These are phyloP conservation scores for Entomobrya proxima DNA, from an alignment of 2,888 invertebrate genomes.

Conservation along the genomic window DNA sequence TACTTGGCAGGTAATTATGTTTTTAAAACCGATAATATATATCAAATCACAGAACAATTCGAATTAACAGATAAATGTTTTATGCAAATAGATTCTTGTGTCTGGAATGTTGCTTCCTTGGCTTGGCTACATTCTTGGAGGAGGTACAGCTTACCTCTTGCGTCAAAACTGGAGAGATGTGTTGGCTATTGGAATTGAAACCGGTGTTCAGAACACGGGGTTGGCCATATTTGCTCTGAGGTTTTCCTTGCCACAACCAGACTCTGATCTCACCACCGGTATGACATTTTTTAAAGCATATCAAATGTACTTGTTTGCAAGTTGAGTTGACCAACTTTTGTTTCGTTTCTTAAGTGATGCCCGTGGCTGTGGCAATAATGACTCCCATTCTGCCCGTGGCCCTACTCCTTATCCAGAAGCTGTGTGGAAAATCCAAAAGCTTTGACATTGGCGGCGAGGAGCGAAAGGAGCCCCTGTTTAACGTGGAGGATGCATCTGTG, in stretches of 20 bases:
- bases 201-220: slow-evolving; percentile 95
- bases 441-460: slow-evolving; percentile 51
- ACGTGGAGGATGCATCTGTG: slow-evolving; percentile 54
- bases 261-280: slow-evolving; percentile 92
- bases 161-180: slow-evolving; percentile 83
- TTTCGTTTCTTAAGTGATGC: slow-evolving; percentile 83
- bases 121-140: slow-evolving; percentile 87
- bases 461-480: slow-evolving; percentile 66
- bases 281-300: slow-evolving; percentile 71
- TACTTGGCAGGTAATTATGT: slow-evolving; percentile 86
- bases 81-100: slow-evolving; percentile 83
- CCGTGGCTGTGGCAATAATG: slow-evolving; percentile 94
- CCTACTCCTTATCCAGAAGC: slow-evolving; percentile 67
- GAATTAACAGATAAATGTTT: no score
- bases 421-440: slow-evolving; percentile 31
- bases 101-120: slow-evolving; percentile 90
- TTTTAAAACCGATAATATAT: background rate
- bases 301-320: no score
- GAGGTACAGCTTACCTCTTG: slow-evolving; percentile 81
- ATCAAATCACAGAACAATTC: background rate
- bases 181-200: slow-evolving; percentile 94
- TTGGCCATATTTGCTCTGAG: slow-evolving; percentile 91
- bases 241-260: slow-evolving; percentile 89
- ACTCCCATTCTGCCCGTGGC: slow-evolving; percentile 86
- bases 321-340: no score